A percentile compares a stretch with the other conserved stretches of the same genome.
These are phyloP conservation scores for Fukomys damarensis DNA, from an alignment of 2,113 vertebrate species.

Conservation along the genomic window DNA sequence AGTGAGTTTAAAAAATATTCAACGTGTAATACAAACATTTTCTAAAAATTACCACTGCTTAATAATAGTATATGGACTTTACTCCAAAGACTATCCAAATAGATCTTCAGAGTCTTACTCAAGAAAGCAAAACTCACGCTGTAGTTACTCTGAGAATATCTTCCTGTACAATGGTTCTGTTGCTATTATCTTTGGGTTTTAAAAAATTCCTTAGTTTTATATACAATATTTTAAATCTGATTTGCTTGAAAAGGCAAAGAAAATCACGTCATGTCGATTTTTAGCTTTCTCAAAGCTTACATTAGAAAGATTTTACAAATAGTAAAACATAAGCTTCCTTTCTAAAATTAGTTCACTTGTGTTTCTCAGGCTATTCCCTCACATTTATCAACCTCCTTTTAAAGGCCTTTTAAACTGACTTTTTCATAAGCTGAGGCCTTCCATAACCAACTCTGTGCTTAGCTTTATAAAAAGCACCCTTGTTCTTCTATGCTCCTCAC, in stretches of 20 bases:
- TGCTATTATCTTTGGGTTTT: neutral
- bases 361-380: neutral
- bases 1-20: slow-evolving; percentile 44
- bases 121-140: slow-evolving; percentile 44
- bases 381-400: neutral
- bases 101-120: neutral
- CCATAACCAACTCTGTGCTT: neutral
- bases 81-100: neutral
- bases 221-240: slow-evolving; percentile 16
- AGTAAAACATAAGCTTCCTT: neutral
- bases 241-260: slow-evolving; percentile 5
- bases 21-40: slow-evolving; percentile 2
- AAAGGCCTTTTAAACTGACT: neutral
- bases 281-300: slow-evolving; percentile 45
- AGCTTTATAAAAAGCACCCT: slow-evolving; percentile 73
- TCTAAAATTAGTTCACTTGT: slow-evolving; percentile 29
- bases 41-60: neutral
- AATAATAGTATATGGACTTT: neutral
- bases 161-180: slow-evolving; percentile 30
- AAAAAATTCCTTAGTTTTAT: neutral
- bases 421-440: neutral
- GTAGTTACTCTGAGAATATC: neutral
- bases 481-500: slow-evolving; percentile 83
- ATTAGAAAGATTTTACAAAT: slow-evolving; percentile 50
- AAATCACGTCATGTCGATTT: slow-evolving; percentile 34